Evolutionary conservation across 2,797 vertebrate genomes (phyloP).

Genomic region (Vespertilio murinus): DNA sequence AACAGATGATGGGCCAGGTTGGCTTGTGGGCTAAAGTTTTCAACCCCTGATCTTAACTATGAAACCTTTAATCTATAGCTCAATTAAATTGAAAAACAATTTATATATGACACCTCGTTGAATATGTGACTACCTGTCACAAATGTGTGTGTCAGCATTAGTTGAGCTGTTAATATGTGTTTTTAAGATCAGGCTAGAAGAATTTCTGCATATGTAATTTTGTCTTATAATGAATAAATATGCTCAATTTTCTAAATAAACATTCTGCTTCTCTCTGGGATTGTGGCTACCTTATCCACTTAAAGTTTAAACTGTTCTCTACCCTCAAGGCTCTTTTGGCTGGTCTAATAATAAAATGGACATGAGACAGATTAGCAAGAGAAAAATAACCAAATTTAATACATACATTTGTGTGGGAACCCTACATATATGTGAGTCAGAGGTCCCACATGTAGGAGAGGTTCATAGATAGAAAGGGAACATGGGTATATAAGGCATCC

Average conservation of each 20-base stretch:
- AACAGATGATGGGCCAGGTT: slow-evolving; percentile 9
- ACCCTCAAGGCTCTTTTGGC: background rate
- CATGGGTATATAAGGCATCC: background rate
- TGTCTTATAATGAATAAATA: slow-evolving; percentile 35
- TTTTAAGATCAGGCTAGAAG: slow-evolving; percentile 26
- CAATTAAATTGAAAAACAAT: slow-evolving; percentile 36
- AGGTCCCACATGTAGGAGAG: background rate
- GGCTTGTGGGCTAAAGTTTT: slow-evolving; percentile 37
- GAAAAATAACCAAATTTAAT: background rate
- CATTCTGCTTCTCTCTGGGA: slow-evolving; percentile 36
- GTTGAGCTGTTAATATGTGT: background rate
- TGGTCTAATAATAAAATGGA: background rate
- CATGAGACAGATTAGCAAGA: background rate
- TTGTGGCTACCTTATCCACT: slow-evolving; percentile 2
- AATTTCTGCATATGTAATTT: slow-evolving; percentile 24
- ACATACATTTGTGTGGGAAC: background rate
- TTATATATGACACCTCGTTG: background rate
- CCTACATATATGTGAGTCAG: background rate
- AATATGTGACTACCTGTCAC: background rate
- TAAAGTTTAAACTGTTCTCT: slow-evolving; percentile 10
- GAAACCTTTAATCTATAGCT: background rate
- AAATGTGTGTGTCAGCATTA: background rate
- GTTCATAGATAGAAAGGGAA: background rate
- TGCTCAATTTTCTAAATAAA: slow-evolving; percentile 42
- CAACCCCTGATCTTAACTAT: background rate